Conservation (phyloP, 2,797 vertebrate species). For the Varecia variegata region DNA sequence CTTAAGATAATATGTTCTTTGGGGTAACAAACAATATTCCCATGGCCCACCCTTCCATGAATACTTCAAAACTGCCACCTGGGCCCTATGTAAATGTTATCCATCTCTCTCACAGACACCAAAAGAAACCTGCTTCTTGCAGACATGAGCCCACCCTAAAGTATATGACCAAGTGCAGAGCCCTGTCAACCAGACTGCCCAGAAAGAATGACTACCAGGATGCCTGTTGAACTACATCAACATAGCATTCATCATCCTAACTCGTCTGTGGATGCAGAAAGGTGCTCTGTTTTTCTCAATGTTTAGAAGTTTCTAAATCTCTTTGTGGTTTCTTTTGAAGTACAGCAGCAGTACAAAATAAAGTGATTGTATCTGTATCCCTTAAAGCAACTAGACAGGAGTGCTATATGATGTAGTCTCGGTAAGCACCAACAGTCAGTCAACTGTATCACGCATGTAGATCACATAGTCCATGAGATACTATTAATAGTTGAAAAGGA, state of each 20-base stretch:
- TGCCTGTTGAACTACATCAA: constrained; percentile 64
- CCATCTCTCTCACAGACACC: constrained; percentile 17
- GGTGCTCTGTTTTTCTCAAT: constrained; percentile 62
- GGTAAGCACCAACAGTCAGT: constrained; percentile 79
- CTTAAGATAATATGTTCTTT: constrained; percentile 77
- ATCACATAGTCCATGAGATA: constrained; percentile 81
- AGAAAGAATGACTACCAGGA: constrained; percentile 62
- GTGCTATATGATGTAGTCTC: constrained; percentile 67
- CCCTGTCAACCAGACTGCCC: constrained; percentile 53
- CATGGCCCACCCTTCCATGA: constrained; percentile 57
- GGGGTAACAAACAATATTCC: constrained; percentile 80
- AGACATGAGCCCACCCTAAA: constrained; percentile 50
- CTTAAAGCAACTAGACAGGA: constrained; percentile 76
- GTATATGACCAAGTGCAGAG: constrained; percentile 50
- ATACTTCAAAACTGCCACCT: constrained; percentile 50
- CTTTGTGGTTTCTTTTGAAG: constrained; percentile 77
- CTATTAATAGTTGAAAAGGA: constrained; percentile 76
- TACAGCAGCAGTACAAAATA: constrained; percentile 75
- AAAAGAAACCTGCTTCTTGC: constrained; percentile 60
- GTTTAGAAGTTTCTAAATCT: constrained; percentile 81
- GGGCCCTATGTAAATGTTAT: constrained; percentile 43
- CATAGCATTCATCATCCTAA: constrained; percentile 68
- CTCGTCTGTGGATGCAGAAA: constrained; percentile 68
- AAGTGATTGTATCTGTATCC: constrained; percentile 78
- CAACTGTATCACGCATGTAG: constrained; percentile 75